Evolutionary conservation across 1,140 invertebrate genomes (phyloP).

Genomic region (Microplitis demolitor): DNA sequence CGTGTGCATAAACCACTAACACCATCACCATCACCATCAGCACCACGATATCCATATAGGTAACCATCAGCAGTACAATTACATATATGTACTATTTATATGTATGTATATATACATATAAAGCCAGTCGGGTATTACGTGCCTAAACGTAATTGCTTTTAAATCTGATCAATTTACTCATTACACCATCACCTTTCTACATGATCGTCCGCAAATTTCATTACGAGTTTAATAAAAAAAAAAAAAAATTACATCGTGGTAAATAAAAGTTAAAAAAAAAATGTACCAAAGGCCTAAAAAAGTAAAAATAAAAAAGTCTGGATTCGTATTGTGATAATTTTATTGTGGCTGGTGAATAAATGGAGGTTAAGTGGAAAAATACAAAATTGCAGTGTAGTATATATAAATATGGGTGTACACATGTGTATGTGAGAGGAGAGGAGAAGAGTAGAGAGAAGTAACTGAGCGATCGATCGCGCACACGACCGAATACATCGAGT

Average conservation of each 20-base stretch:
- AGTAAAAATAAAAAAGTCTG: background rate
- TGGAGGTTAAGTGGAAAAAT: conserved; percentile 16
- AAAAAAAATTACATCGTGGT: background rate
- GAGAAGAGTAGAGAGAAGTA: no score
- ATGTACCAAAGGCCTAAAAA: background rate
- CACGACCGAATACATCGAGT: background rate
- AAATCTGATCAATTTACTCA: conserved; percentile 19
- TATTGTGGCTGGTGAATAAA: conserved; percentile 1
- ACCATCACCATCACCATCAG: no score
- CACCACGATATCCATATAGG: no score
- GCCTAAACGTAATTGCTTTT: conserved; percentile 14
- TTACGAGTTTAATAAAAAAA: background rate
- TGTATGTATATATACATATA: background rate
- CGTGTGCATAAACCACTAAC: background rate
- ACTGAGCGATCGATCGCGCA: conserved; percentile 12
- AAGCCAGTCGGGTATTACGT: background rate
- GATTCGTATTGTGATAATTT: background rate
- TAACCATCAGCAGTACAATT: background rate
- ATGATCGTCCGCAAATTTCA: conserved; percentile 3
- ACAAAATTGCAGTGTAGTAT: background rate
- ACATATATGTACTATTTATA: no score
- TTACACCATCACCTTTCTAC: background rate
- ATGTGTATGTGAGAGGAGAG: no score
- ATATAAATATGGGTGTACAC: no score
- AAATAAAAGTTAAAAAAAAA: background rate